Conservation (phyloP, 1,140 invertebrate species). For the Heliothis virescens region DNA sequence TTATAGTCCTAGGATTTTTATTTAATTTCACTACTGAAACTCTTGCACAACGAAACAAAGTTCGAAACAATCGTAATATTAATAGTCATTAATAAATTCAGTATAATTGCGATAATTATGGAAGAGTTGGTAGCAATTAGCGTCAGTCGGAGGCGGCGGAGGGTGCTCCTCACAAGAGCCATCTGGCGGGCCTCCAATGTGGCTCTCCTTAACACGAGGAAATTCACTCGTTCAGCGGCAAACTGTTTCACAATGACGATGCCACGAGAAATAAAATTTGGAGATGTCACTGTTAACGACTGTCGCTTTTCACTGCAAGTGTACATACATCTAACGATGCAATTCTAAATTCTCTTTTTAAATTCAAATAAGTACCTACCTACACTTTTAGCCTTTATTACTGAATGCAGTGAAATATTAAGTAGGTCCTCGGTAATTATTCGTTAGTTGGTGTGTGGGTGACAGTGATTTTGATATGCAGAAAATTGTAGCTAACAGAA, state of each 20-base stretch:
- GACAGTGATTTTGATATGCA: too few species aligned
- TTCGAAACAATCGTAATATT: constrained; percentile 57
- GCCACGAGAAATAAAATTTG: constrained; percentile 60
- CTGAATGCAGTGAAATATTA: too few species aligned
- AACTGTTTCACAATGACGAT: constrained; percentile 66
- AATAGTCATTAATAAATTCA: constrained; percentile 76
- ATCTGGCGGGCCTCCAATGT: constrained; percentile 79
- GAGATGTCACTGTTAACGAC: constrained; percentile 47
- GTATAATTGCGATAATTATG: constrained; percentile 81
- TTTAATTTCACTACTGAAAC: constrained; percentile 7
- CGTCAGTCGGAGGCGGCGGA: constrained; percentile 67
- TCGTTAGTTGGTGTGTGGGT: too few species aligned
- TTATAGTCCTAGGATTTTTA: constrained; percentile 42
- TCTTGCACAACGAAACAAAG: constrained; percentile 12
- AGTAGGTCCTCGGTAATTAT: too few species aligned
- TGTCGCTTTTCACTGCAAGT: constrained; percentile 11
- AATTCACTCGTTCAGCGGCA: constrained; percentile 58
- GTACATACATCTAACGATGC: not conserved
- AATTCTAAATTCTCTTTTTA: not conserved
- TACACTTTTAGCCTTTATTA: too few species aligned
- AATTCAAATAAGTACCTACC: not conserved
- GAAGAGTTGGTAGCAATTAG: constrained; percentile 82
- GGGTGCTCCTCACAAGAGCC: constrained; percentile 74
- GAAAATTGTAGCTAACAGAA: too few species aligned
- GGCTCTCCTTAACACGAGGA: constrained; percentile 61